A percentile compares a stretch with the other conserved stretches of the same genome.
Conservation (phyloP, 2,888 invertebrate genomes). For the Fabriciana adippe region DNA sequence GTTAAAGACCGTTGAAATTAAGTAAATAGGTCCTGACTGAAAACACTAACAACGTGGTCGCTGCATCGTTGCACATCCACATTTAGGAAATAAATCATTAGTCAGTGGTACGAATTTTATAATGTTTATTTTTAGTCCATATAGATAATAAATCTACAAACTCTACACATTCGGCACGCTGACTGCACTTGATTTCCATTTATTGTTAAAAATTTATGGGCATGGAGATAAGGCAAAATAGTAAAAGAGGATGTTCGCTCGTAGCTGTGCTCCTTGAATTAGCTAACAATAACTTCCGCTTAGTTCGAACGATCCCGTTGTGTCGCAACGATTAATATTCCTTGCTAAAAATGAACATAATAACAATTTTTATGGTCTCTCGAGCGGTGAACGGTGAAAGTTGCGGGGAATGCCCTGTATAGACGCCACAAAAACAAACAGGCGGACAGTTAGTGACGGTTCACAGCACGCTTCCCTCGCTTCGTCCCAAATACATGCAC, state of each 20-base stretch:
- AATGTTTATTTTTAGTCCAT: constrained; percentile 4
- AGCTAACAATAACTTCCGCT: neutral
- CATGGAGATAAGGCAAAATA: neutral
- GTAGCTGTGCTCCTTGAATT: neutral
- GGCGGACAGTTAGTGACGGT: constrained; percentile 35
- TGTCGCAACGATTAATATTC: neutral
- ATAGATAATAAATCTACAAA: constrained; percentile 10
- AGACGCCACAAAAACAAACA: constrained; percentile 27
- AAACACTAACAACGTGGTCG: neutral
- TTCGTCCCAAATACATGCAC: constrained; percentile 27
- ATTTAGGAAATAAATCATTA: constrained; percentile 8
- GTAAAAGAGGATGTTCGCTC: constrained; percentile 1
- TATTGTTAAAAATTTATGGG: constrained; percentile 2
- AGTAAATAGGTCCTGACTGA: neutral
- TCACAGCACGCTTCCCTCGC: constrained; percentile 26
- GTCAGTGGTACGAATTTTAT: constrained; percentile 11
- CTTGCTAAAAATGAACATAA: constrained; percentile 6
- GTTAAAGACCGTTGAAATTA: neutral
- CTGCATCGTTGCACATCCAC: neutral
- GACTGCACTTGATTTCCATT: neutral
- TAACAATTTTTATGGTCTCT: constrained; percentile 30
- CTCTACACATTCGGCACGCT: constrained; percentile 8
- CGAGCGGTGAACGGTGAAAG: constrained; percentile 42
- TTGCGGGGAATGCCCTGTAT: constrained; percentile 33
- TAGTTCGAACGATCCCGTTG: constrained; percentile 5